Base-by-base conservation (phyloP, 2,888 invertebrate species). In the Therioaphis trifolii region DNA sequence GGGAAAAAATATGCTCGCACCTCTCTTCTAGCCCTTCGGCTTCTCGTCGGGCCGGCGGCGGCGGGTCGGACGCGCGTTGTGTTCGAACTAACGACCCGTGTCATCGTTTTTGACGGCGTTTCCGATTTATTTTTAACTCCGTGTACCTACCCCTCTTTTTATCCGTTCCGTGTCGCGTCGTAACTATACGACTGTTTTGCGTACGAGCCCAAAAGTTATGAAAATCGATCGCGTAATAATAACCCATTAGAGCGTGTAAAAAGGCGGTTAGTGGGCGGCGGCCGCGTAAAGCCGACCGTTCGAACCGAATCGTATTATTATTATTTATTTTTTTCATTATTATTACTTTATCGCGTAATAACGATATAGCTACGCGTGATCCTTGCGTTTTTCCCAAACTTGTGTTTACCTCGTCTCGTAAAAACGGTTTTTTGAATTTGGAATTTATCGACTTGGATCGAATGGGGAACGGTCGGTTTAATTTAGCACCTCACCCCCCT, bases 91-190 rank as follows among this genome's bases (percentile, higher is more conserved):
- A 79, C 78, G 78, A 79, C 14, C 78, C 78, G 14, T 79, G 55
- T 55, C 78, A 79, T 79, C 78, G 78, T 52, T 79, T 79, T 69
- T 79, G 78, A 79, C 55, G 78, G 68, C 78, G 14, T 55, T 79
- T 55, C 35, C 66, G 49, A 68, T 78, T 78, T 40, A 52, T 29
- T 68, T 78, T 77, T 55, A n/a, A n/a, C 15, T 11, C 4, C 18
- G 35, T 74, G 40, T 40, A 11, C 29, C 46, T 15, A 9, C 29
- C 29, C 18, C 35, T 11, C 18, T 35, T 35, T 35, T 35, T 35
- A 35, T 35, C 35, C 3, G 35, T 35, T 35, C 35, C 35, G 35
- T 35, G 35, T 35, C 35, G 35, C 7, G 35, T 35, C 7, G 35
- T 35, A 5, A 7, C 35, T 35, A 35, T 35, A 35, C 35, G 3